Conservation (phyloP, 1,140 invertebrate genomes). For the Cherax quadricarinatus region DNA sequence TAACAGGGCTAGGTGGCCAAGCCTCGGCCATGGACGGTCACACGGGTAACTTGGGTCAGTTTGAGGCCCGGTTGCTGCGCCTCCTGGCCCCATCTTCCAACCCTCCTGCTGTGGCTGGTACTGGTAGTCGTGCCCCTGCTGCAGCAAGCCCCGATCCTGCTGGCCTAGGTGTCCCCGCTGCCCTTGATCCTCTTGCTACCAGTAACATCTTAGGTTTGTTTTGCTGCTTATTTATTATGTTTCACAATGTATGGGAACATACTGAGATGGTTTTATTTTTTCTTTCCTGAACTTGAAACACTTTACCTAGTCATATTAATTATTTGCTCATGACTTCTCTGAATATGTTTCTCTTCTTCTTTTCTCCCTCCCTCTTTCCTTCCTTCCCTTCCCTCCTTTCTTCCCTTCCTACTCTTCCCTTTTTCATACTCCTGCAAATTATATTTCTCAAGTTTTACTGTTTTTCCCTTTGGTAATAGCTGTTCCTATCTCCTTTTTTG, state of each 20-base stretch:
- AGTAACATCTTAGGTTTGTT: constrained; percentile 69
- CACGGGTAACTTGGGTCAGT: constrained; percentile 63
- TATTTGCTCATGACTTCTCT: constrained; percentile 1
- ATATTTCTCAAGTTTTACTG: not conserved
- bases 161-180: constrained; percentile 31
- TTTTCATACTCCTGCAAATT: not conserved
- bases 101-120: constrained; percentile 18
- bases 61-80: constrained; percentile 62
- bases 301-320: constrained; percentile 24
- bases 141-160: constrained; percentile 54
- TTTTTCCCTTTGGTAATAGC: not conserved
- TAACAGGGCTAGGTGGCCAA: constrained; percentile 41
- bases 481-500: too few relatives aligned
- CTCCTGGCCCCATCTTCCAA: constrained; percentile 56
- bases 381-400: not conserved
- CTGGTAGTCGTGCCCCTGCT: constrained; percentile 29
- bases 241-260: constrained; percentile 11
- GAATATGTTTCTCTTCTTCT: not conserved
- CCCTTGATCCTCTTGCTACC: constrained; percentile 65
- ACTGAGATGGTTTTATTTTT: not conserved
- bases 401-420: not conserved
- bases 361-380: not conserved
- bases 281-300: not conserved
- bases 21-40: constrained; percentile 42
- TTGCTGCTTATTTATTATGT: constrained; percentile 55